Base-by-base conservation (phyloP, 2,113 vertebrate species). In the Hassar affinis region DNA sequence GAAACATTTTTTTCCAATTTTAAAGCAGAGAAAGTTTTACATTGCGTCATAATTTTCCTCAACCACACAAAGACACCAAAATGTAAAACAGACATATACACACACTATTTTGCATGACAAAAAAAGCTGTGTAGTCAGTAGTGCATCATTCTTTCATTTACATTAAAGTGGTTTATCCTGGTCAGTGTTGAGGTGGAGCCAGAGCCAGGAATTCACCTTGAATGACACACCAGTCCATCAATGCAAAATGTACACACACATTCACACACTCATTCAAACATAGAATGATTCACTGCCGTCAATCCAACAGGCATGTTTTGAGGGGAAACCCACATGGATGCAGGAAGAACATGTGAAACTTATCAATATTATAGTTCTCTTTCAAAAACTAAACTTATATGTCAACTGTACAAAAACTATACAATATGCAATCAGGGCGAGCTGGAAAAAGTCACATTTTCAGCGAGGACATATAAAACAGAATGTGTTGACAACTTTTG, bases 391-490 rank as follows among this genome's bases (percentile, higher is more conserved):
- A 22, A 42, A 69, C 12, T 51, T 2, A 27, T 1, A 51, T 6
- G 17, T 17, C 7, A 33, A 22, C 4, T 33, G 27, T 11, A 30
- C n/a, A 20, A 1, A 54, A 52, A n/a, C 25, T 22, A 8, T 68
- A 22, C 6, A 6, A 12, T 0, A n/a, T 30, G 35, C 35, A 56
- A 3, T 45, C 1, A 22, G 52, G n/a, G 69, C 47, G 7, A 47
- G 52, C 20, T 68, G 8, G 42, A 80, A 71, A 45, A 22, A 80
- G 27, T 54, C 35, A 18, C 49, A 59, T 68, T 79, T 57, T 68
- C 25, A 57, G 71, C 69, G 59, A 86, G 78, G 56, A 68, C 66
- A 62, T 57, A 10, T 45, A 85, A 69, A 82, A 61, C 38, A 79
- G 45, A 47, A 78, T 79, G 72, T 84, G 51, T 56, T 82, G 84